phyloP scores from a whole-genome alignment of 2,888 invertebrate genomes.

The Heliconius aoede region DNA sequence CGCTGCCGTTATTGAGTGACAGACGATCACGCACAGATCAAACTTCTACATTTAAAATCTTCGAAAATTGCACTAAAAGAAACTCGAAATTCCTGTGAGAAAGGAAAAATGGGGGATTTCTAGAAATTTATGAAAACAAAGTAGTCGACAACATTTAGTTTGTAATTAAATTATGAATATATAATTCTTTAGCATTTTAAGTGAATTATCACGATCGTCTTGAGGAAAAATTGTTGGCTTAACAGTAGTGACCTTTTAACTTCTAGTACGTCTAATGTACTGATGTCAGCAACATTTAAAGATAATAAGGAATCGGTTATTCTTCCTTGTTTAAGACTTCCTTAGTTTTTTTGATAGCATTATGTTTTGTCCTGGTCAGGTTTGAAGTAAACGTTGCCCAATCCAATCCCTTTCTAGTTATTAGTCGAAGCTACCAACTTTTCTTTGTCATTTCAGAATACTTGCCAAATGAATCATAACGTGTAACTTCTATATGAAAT shows the following conservation, averaged over 20 bases:
- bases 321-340: neutral
- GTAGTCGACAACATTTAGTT: no score
- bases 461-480: neutral
- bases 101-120: no score
- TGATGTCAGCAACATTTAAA: neutral
- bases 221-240: neutral
- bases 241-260: neutral
- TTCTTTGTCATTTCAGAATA: neutral
- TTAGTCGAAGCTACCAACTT: neutral
- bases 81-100: no score
- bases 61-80: no score
- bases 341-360: neutral
- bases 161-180: no score
- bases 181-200: no score
- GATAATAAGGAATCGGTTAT: neutral
- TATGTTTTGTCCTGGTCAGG: no score
- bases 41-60: no score
- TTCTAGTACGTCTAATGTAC: neutral
- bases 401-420: no score
- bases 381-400: neutral
- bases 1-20: no score
- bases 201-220: neutral
- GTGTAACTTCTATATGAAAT: conserved; percentile 4
- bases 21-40: no score
- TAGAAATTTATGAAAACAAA: no score